A percentile compares a stretch with the other conserved stretches of the same genome.
Conservation (phyloP, 2,113 vertebrate species). For the Dinomys branickii region DNA sequence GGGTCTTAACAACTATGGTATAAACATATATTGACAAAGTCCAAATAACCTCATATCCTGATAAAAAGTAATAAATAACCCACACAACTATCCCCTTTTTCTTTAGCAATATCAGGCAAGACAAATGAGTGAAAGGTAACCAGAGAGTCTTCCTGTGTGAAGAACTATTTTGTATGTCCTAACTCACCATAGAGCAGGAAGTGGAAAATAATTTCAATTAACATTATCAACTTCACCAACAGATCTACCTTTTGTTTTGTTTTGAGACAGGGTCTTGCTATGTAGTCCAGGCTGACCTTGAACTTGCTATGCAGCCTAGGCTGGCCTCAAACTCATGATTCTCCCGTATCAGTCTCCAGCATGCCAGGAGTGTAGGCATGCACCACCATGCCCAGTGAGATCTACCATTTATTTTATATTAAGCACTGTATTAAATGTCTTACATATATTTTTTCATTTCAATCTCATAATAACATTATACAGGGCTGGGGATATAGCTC, state of each 20-base stretch:
- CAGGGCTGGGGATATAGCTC: too few species aligned
- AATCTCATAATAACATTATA: not conserved
- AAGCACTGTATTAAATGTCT: not conserved
- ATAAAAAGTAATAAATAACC: not conserved
- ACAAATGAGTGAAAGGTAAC: not conserved
- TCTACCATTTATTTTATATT: not conserved
- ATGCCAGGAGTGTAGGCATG: not conserved
- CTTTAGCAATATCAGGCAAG: not conserved
- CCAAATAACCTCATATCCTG: not conserved
- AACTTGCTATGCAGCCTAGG: not conserved
- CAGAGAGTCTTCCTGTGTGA: not conserved
- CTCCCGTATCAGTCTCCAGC: not conserved
- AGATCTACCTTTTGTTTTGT: conserved; percentile 1
- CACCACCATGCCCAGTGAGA: not conserved
- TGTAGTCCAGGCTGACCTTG: not conserved
- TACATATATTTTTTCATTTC: conserved; percentile 6
- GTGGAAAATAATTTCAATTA: not conserved
- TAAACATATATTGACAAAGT: not conserved
- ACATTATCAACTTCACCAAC: not conserved
- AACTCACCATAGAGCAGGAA: conserved; percentile 8
- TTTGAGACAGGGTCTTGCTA: not conserved
- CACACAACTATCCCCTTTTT: not conserved
- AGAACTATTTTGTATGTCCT: conserved; percentile 17
- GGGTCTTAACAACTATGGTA: not conserved
- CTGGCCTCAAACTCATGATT: not conserved